phyloP scores from a whole-genome alignment of 2,888 invertebrate genomes.

The Agrilus cyanescens region DNA sequence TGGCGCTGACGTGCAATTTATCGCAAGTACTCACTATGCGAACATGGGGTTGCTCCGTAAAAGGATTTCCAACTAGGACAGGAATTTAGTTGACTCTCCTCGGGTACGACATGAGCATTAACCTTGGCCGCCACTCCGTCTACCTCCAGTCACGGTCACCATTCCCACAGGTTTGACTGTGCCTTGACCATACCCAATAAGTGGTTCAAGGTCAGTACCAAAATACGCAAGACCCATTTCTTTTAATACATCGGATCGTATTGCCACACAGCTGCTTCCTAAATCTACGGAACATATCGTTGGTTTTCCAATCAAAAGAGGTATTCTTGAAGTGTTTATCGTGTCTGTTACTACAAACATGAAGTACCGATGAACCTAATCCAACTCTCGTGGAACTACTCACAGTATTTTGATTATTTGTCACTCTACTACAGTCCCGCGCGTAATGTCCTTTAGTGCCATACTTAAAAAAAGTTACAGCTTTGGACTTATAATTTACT shows the following conservation, averaged over 20 bases:
- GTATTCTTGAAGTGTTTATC: not conserved
- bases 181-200: not conserved
- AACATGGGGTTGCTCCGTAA: conserved; percentile 9
- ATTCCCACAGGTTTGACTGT: conserved; percentile 10
- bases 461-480: not conserved
- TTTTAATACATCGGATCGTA: too few species aligned
- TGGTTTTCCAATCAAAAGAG: not conserved
- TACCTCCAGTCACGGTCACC: not conserved
- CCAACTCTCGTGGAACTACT: too few species aligned
- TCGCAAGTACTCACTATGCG: conserved; percentile 9
- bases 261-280: not conserved
- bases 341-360: not conserved
- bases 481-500: not conserved
- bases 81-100: conserved; percentile 11
- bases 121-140: too few species aligned
- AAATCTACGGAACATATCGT: not conserved
- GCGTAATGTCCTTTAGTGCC: not conserved
- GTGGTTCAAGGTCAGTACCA: too few species aligned
- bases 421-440: too few species aligned
- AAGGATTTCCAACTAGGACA: conserved; percentile 14
- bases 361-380: too few species aligned
- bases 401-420: too few species aligned
- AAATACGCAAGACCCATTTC: too few species aligned
- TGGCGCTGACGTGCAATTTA: conserved; percentile 5
- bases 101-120: too few species aligned